Conservation (phyloP, 92 coral and sea anemone species). For the Parazoanthus darwini region DNA sequence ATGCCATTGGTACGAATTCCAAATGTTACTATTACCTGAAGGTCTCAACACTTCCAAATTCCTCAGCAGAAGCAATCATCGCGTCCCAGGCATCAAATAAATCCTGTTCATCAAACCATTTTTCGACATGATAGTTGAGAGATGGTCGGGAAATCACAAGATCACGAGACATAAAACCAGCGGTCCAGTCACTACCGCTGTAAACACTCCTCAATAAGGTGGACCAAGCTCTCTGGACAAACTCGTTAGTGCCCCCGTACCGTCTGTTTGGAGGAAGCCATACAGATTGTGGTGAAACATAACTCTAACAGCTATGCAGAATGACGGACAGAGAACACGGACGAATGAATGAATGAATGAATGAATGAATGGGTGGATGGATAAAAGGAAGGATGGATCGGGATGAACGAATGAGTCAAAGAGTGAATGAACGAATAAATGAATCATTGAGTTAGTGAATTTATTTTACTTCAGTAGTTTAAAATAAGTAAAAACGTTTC, state of each 20-base stretch:
- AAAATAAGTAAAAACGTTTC: too few species aligned
- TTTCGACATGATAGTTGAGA: constrained; percentile 45
- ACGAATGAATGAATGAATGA: too few species aligned
- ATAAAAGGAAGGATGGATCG: too few species aligned
- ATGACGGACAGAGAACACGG: too few species aligned
- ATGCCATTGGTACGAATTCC: neutral
- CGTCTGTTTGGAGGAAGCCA: constrained; percentile 23
- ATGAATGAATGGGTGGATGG: too few species aligned
- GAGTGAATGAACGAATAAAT: too few species aligned
- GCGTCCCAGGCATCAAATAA: constrained; percentile 78
- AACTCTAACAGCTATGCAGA: too few species aligned
- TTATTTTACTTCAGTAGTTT: too few species aligned
- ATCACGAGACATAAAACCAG: constrained; percentile 50
- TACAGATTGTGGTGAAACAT: too few species aligned
- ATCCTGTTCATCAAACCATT: constrained; percentile 71
- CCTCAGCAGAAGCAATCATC: constrained; percentile 59
- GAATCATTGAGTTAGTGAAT: too few species aligned
- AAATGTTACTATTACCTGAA: constrained; percentile 54
- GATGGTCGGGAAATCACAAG: constrained; percentile 70
- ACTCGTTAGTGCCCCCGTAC: constrained; percentile 56
- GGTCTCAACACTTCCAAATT: constrained; percentile 54
- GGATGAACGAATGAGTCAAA: too few species aligned
- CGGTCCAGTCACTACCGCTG: constrained; percentile 55
- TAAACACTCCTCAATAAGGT: constrained; percentile 65
- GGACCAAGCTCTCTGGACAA: constrained; percentile 62